Base-by-base conservation (phyloP, 1,140 invertebrate species). In the Leptinotarsa texana region DNA sequence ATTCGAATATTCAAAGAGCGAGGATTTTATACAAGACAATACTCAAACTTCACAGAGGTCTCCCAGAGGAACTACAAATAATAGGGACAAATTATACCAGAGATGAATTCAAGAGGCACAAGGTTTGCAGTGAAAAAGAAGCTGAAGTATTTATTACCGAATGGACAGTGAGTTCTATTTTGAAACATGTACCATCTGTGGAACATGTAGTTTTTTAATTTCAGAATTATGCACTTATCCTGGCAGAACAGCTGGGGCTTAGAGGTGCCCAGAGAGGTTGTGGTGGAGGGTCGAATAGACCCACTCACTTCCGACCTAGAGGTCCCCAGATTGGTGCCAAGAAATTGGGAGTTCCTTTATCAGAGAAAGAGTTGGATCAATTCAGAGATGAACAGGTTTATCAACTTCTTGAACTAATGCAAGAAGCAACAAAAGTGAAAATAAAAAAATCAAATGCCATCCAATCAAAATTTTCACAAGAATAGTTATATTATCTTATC, bases 31-130 rank as follows among this genome's bases (percentile, higher is more conserved):
- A 97, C 83, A 97, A 98, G 88, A 90, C 93, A 13, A 93, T 97
- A 83, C 89, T 97, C 75, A 91, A 92, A 80, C 87, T 98, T 62
- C 95, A 98, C 82, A 86, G 94, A 78, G 93, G 94, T 22, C 82
- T 97, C 49, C 95, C 96, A 0, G 74, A 85, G 5, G 93, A 95
- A 82, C 84, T 97, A 66, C 88, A 91, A 75, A 81, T 88, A n/a
- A 75, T 95, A n/a, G 94, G 94, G 13, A 92, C 95, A 81, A 89
- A 90, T 83, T 98, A 98, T 86, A 93, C 93, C 0, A 91, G 91
- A 80, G 95, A 96, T 80, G 96, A 98, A 86, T 98, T 98, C 85
- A 91, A 90, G 80, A 86, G 93, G 67, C 95, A 98, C 83, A 94
- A 96, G 84, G 90, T 88, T n/a, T 95, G 93, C 77, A 90, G 88